A percentile compares a stretch with the other conserved stretches of the same genome.
Evolutionary conservation across 1,140 invertebrate genomes (phyloP).

Genomic region (Apis florea): DNA sequence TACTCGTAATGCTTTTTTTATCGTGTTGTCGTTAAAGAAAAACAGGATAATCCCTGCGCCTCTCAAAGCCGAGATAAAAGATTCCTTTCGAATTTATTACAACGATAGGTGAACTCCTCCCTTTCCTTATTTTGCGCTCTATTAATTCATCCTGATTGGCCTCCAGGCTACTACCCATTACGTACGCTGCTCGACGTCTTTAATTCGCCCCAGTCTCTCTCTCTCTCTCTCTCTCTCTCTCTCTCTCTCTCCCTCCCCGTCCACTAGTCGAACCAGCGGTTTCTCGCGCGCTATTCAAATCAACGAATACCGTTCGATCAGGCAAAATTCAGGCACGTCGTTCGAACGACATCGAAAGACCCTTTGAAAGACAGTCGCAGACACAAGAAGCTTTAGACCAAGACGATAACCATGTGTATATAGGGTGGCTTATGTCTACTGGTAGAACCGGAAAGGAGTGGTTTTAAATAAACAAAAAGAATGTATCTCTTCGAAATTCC

Average conservation of each 20-base stretch:
- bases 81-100: slow-evolving; percentile 18
- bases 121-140: slow-evolving; percentile 7
- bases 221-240: no score
- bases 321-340: slow-evolving; percentile 7
- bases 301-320: slow-evolving; percentile 17
- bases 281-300: slow-evolving; percentile 15
- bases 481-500: background rate
- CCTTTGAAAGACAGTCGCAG: slow-evolving; percentile 31
- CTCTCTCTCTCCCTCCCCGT: background rate
- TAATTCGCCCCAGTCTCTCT: background rate
- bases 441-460: background rate
- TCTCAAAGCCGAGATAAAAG: no score
- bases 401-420: background rate
- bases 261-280: background rate
- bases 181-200: background rate
- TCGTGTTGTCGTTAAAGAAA: background rate
- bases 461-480: background rate
- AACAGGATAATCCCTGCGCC: background rate
- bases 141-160: slow-evolving; percentile 15
- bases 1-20: background rate
- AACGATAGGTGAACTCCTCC: background rate
- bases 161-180: slow-evolving; percentile 10
- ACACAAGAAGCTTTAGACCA: slow-evolving; percentile 22
- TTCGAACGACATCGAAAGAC: slow-evolving; percentile 42
- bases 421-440: background rate